Evolutionary conservation across 2,888 invertebrate species (phyloP).

Genomic region (Homarus gammarus): DNA sequence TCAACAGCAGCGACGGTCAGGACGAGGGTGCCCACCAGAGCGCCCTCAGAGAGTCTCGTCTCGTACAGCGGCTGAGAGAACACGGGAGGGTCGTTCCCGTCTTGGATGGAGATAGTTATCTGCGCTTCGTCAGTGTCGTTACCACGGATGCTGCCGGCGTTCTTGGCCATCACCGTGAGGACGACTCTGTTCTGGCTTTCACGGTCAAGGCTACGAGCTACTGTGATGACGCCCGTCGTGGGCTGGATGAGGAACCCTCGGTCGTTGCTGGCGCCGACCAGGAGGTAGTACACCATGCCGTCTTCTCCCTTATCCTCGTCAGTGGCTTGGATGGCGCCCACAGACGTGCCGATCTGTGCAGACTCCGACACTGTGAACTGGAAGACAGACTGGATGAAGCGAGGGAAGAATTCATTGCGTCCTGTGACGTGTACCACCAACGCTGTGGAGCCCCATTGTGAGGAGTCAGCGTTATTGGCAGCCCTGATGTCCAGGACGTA

Average conservation of each 20-base stretch:
- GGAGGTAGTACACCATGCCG: constrained; percentile 92
- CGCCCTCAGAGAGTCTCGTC: constrained; percentile 89
- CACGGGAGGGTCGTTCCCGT: constrained; percentile 97
- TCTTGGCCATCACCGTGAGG: constrained; percentile 95
- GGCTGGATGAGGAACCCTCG: constrained; percentile 92
- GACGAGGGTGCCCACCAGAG: constrained; percentile 86
- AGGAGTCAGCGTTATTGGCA: constrained; percentile 92
- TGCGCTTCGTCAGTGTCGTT: constrained; percentile 97
- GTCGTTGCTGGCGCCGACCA: constrained; percentile 95
- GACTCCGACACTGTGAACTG: constrained; percentile 96
- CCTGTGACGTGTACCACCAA: constrained; percentile 89
- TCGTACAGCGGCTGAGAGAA: constrained; percentile 90
- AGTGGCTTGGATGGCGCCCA: constrained; percentile 92
- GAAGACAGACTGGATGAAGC: constrained; percentile 92
- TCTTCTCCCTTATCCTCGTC: constrained; percentile 94
- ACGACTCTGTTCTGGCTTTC: constrained; percentile 94
- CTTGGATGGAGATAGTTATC: constrained; percentile 94
- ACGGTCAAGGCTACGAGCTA: constrained; percentile 89
- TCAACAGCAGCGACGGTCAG: constrained; percentile 91
- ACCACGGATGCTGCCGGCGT: constrained; percentile 94
- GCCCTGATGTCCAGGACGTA: constrained; percentile 87
- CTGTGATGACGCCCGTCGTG: constrained; percentile 90
- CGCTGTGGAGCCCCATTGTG: constrained; percentile 80
- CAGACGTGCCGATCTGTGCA: constrained; percentile 89
- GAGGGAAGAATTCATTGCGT: constrained; percentile 92